A percentile compares a stretch with the other conserved stretches of the same genome.
Conservation (phyloP, 1,140 invertebrate species). For the Drosophila subobscura region DNA sequence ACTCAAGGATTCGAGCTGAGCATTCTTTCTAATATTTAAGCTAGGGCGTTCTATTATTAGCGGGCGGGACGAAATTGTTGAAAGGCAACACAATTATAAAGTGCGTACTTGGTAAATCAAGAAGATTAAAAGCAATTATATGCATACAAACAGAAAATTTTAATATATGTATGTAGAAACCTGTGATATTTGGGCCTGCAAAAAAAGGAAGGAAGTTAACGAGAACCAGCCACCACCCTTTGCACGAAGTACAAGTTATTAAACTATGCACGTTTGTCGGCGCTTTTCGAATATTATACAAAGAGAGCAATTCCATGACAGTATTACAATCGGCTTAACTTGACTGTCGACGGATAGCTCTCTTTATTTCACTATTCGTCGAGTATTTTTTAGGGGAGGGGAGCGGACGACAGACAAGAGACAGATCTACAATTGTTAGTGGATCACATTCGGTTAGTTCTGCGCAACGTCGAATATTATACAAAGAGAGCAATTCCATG, state of each 20-base stretch:
- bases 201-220: constrained; percentile 11
- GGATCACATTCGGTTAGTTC: constrained; percentile 31
- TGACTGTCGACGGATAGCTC: constrained; percentile 88
- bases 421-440: constrained; percentile 16
- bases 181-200: constrained; percentile 9
- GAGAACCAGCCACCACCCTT: constrained; percentile 19
- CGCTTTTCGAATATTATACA: constrained; percentile 85
- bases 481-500: constrained; percentile 88
- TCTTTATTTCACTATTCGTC: constrained; percentile 86
- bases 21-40: constrained; percentile 57
- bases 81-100: constrained; percentile 29
- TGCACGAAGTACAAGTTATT: constrained; percentile 4
- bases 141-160: constrained; percentile 41
- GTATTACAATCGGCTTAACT: constrained; percentile 84
- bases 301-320: constrained; percentile 89
- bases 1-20: neutral
- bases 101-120: constrained; percentile 38
- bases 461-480: constrained; percentile 83
- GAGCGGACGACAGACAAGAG: constrained; percentile 36
- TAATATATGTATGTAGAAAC: constrained; percentile 56
- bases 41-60: constrained; percentile 55
- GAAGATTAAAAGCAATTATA: constrained; percentile 26
- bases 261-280: constrained; percentile 40
- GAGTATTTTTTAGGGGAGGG: constrained; percentile 9
- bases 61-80: constrained; percentile 59